Evolutionary conservation across 2,797 vertebrate genomes (phyloP).

Genomic region (Enteromius mattozi): DNA sequence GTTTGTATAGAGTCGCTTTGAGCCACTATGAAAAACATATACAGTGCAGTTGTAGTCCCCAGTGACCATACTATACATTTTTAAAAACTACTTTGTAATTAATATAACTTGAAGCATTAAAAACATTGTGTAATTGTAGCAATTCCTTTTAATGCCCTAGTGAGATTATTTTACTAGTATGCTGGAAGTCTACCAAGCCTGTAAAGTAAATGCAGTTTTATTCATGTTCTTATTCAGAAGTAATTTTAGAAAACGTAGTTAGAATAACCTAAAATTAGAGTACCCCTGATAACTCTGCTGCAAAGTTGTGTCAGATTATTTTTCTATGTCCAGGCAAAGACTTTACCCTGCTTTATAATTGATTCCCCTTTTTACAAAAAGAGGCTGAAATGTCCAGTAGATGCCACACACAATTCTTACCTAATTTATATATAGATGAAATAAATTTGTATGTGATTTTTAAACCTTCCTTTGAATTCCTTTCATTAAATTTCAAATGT

Average conservation of each 20-base stretch:
- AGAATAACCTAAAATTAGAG: background rate
- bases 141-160: background rate
- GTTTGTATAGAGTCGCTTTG: constrained; percentile 41
- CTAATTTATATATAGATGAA: background rate
- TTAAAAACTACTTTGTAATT: constrained; percentile 20
- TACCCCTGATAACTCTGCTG: background rate
- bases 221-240: background rate
- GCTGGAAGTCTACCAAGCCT: background rate
- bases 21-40: constrained; percentile 49
- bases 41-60: background rate
- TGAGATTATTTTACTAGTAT: background rate
- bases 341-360: background rate
- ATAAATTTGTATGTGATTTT: background rate
- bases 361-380: background rate
- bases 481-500: background rate
- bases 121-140: background rate
- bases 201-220: background rate
- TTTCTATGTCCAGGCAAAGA: background rate
- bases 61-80: constrained; percentile 38
- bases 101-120: constrained; percentile 6
- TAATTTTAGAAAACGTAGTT: background rate
- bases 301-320: background rate
- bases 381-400: background rate
- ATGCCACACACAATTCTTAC: background rate
- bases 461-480: constrained; percentile 2